These are phyloP conservation scores for Periparus ater DNA, from an alignment of 2,797 vertebrate species.

Conservation along the genomic window DNA sequence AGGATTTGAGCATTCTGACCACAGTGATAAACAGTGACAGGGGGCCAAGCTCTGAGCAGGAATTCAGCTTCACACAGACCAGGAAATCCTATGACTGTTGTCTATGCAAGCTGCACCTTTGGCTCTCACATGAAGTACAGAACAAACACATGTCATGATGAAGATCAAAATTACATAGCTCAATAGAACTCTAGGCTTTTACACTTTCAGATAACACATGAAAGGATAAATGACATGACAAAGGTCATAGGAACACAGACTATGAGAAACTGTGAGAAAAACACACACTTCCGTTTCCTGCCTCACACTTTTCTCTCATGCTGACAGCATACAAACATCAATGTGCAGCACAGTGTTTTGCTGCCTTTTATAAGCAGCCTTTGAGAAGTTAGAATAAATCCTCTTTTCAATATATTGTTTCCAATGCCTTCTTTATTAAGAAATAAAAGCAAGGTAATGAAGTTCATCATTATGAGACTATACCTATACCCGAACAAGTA, in stretches of 20 bases:
- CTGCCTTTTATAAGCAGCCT: neutral
- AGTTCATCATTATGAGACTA: neutral
- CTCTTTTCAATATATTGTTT: neutral
- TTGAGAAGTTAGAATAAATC: neutral
- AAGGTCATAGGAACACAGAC: neutral
- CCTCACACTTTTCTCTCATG: neutral
- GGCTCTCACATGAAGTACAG: neutral
- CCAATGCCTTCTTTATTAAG: neutral
- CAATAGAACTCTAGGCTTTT: neutral
- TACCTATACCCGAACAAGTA: neutral
- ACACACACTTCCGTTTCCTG: neutral
- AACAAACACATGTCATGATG: neutral
- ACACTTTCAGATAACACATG: neutral
- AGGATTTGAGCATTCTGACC: neutral
- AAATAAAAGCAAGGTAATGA: neutral
- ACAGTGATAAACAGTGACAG: neutral
- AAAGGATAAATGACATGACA: neutral
- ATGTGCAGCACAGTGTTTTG: neutral
- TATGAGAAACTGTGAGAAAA: neutral
- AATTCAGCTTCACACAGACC: neutral
- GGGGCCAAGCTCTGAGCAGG: neutral
- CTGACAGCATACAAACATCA: neutral
- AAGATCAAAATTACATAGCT: neutral
- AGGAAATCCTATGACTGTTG: neutral
- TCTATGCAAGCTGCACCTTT: neutral